Percentiles rank a stretch among this genome's conserved stretches.
Conservation (phyloP, 2,888 invertebrate genomes). For the Sphaerophoria taeniata region DNA sequence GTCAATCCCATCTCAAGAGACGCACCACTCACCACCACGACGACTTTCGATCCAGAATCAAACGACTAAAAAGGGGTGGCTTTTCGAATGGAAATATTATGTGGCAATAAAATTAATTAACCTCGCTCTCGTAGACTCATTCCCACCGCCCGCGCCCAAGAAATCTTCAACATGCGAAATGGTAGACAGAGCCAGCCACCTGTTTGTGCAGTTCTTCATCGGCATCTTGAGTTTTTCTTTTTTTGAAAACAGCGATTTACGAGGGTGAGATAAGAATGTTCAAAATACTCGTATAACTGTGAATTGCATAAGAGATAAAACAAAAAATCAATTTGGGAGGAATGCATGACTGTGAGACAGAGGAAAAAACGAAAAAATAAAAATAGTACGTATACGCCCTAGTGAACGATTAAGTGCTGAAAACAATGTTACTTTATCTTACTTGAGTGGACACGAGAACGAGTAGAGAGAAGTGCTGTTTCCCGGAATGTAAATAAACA, state of each 20-base stretch:
- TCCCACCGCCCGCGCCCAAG: not conserved
- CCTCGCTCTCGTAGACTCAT: not conserved
- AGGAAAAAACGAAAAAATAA: not conserved
- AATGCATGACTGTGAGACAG: slow-evolving; percentile 2
- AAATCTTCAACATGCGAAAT: slow-evolving; percentile 14
- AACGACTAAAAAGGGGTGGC: not conserved
- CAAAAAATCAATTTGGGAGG: slow-evolving; percentile 42
- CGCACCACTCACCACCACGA: no score
- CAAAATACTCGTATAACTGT: slow-evolving; percentile 13
- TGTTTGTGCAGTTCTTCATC: slow-evolving; percentile 13
- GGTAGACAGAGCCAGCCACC: slow-evolving; percentile 25
- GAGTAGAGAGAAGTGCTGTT: not conserved
- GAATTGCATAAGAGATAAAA: slow-evolving; percentile 30
- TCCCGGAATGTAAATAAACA: slow-evolving; percentile 28
- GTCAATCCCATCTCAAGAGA: not conserved
- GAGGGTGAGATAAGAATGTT: slow-evolving; percentile 24
- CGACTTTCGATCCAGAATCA: not conserved
- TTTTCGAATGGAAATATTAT: not conserved
- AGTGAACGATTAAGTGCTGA: slow-evolving; percentile 1
- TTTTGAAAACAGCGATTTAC: slow-evolving; percentile 23
- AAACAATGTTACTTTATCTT: not conserved
- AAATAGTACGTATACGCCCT: slow-evolving; percentile 31
- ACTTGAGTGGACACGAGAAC: not conserved
- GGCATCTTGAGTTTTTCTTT: not conserved
- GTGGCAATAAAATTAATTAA: slow-evolving; percentile 15